Conservation (phyloP, 1,140 invertebrate genomes). For the Musca domestica region DNA sequence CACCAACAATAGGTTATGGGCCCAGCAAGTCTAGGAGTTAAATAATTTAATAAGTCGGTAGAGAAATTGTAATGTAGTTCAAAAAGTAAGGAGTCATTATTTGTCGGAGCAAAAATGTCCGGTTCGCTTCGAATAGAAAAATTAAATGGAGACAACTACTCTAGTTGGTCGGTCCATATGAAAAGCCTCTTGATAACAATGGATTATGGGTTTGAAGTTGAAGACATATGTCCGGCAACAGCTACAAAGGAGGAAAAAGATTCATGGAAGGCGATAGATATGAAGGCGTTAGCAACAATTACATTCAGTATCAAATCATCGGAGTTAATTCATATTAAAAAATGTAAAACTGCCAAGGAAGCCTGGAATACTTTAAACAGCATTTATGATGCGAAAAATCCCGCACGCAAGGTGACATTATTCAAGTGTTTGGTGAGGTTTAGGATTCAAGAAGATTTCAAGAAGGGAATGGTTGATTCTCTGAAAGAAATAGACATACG, state of each 20-base stretch:
- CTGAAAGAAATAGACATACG: neutral
- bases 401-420: neutral
- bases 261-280: too few relatives aligned
- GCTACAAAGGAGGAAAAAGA: neutral
- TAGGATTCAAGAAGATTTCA: neutral
- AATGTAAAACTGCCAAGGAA: neutral
- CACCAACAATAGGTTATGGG: slow-evolving; percentile 8
- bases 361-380: slow-evolving; percentile 10
- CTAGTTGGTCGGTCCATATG: neutral
- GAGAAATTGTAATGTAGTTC: neutral
- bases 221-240: slow-evolving; percentile 28
- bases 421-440: slow-evolving; percentile 7
- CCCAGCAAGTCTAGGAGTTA: neutral
- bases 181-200: neutral
- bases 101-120: neutral
- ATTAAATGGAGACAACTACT: neutral
- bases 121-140: neutral
- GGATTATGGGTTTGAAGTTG: neutral
- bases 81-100: neutral
- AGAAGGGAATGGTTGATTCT: neutral
- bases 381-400: slow-evolving; percentile 1
- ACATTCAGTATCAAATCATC: slow-evolving; percentile 2
- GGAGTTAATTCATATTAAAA: slow-evolving; percentile 16
- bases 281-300: neutral
- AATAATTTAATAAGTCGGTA: neutral